Conservation (phyloP, 1,140 invertebrate genomes). For the Lepidurus apus region DNA sequence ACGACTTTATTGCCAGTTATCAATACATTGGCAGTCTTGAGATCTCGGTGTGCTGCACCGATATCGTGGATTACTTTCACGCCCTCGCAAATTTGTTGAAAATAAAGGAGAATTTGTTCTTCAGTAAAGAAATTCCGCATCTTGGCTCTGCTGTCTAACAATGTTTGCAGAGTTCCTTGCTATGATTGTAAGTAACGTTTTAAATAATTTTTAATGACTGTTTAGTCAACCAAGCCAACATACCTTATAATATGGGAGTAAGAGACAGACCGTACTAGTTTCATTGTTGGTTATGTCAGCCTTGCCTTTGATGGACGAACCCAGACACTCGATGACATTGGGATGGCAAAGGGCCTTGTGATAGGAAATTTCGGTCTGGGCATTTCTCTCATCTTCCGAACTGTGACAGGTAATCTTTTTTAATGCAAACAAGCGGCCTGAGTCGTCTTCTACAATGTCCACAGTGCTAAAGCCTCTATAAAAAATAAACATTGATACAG, state of each 20-base stretch:
- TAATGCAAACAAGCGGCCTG: conserved; percentile 65
- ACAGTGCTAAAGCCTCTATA: conserved; percentile 78
- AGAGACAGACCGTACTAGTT: conserved; percentile 66
- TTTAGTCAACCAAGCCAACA: conserved; percentile 39
- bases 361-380: conserved; percentile 68
- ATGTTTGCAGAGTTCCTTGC: conserved; percentile 68
- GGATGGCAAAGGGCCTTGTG: conserved; percentile 64
- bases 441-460: conserved; percentile 64
- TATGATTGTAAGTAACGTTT: conserved; percentile 40
- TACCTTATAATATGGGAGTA: conserved; percentile 71
- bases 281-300: conserved; percentile 61
- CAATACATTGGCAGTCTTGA: conserved; percentile 79
- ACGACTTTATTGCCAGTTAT: conserved; percentile 65
- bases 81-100: conserved; percentile 67
- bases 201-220: neutral
- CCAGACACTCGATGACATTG: conserved; percentile 70
- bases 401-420: conserved; percentile 77
- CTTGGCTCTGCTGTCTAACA: conserved; percentile 56
- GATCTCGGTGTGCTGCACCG: conserved; percentile 72
- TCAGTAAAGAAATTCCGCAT: conserved; percentile 58
- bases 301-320: conserved; percentile 58
- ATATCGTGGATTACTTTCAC: conserved; percentile 67
- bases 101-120: conserved; percentile 61
- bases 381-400: conserved; percentile 67
- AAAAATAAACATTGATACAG: conserved; percentile 38